These are phyloP conservation scores for Standfussiana lucernea DNA, from an alignment of 2,888 invertebrate genomes.

Conservation along the genomic window DNA sequence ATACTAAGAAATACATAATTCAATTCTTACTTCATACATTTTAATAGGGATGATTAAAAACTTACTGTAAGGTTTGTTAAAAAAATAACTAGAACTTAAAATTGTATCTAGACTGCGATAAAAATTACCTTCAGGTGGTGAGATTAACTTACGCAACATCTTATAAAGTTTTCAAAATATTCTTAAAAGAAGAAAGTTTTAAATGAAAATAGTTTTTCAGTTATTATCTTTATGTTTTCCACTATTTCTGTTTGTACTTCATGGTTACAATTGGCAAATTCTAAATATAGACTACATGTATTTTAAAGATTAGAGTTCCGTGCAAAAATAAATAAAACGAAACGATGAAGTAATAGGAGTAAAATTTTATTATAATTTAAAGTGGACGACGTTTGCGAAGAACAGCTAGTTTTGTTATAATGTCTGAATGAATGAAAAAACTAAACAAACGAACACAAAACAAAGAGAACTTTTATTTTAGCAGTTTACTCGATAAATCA, in stretches of 20 bases:
- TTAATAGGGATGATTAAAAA: background rate
- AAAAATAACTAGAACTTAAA: background rate
- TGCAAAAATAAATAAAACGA: too few relatives aligned
- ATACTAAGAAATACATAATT: too few relatives aligned
- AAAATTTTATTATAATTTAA: too few relatives aligned
- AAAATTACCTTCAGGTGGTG: background rate
- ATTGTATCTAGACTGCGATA: background rate
- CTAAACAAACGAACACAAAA: too few relatives aligned
- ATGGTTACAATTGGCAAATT: background rate
- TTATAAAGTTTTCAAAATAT: background rate
- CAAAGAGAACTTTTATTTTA: background rate
- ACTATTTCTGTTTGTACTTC: background rate
- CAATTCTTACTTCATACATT: too few relatives aligned
- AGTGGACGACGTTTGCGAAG: too few relatives aligned
- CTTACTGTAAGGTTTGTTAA: background rate
- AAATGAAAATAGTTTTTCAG: background rate
- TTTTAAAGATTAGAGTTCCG: too few relatives aligned
- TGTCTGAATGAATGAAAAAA: too few relatives aligned
- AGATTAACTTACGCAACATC: background rate
- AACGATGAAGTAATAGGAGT: too few relatives aligned
- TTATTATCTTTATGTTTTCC: background rate
- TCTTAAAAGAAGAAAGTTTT: background rate
- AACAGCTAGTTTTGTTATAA: too few relatives aligned
- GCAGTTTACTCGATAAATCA: background rate
- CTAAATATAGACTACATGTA: too few relatives aligned